phyloP scores from a whole-genome alignment of 2,797 vertebrate genomes.

The Scarus forsteni region DNA sequence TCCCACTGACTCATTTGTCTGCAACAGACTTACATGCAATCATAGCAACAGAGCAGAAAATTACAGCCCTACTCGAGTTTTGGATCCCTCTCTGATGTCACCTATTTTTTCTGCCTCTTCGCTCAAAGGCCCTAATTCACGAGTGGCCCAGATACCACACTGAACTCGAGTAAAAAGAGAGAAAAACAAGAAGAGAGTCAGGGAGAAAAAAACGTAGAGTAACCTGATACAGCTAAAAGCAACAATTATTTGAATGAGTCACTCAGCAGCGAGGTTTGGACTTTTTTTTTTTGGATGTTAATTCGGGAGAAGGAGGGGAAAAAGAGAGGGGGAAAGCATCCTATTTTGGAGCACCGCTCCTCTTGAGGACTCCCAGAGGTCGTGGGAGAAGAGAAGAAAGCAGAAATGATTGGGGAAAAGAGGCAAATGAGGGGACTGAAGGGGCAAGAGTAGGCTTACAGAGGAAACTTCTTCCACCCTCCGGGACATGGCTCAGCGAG shows the following conservation, averaged over 20 bases:
- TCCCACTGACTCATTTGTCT: conserved; percentile 42
- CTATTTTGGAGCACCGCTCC: conserved; percentile 58
- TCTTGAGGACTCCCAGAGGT: conserved; percentile 68
- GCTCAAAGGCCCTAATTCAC: conserved; percentile 73
- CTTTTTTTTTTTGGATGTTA: conserved; percentile 54
- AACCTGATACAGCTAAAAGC: conserved; percentile 78
- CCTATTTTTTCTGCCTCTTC: conserved; percentile 43
- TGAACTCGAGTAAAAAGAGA: conserved; percentile 35
- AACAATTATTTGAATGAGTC: conserved; percentile 84
- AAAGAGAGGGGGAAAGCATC: conserved; percentile 27
- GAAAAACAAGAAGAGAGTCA: conserved; percentile 57
- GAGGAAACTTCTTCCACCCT: conserved; percentile 29
- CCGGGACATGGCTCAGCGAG: conserved; percentile 27
- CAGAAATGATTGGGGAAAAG: conserved; percentile 23
- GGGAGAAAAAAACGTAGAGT: conserved; percentile 52
- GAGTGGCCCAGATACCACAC: conserved; percentile 77
- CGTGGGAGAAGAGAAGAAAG: conserved; percentile 62
- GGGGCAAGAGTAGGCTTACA: conserved; percentile 46
- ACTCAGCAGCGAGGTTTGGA: conserved; percentile 69
- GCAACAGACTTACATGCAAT: conserved; percentile 40
- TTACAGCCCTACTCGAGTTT: conserved; percentile 60
- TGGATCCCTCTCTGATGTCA: conserved; percentile 65
- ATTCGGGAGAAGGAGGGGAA: conserved; percentile 51
- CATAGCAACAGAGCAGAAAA: conserved; percentile 60
- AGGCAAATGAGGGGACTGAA: conserved; percentile 23